phyloP scores from a whole-genome alignment of 2,797 vertebrate genomes.

The Poeciliopsis gracilis region DNA sequence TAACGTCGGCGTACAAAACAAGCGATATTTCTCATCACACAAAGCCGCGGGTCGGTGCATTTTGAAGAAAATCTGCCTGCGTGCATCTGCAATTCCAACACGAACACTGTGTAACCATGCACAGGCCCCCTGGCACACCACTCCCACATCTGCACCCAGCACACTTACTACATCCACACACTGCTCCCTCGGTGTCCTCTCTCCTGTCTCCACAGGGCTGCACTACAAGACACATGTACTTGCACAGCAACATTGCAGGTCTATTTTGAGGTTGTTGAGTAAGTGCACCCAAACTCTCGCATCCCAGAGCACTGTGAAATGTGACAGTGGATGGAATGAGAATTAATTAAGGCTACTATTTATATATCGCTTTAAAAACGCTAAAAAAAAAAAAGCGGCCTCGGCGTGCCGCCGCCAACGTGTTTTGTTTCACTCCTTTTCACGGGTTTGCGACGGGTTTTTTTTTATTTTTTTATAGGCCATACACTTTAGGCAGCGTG shows the following conservation, averaged over 20 bases:
- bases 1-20: conserved; percentile 4
- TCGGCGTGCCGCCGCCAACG: neutral
- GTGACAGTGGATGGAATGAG: conserved; percentile 28
- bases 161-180: conserved; percentile 29
- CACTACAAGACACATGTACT: conserved; percentile 59
- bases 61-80: conserved; percentile 41
- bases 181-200: conserved; percentile 37
- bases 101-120: conserved; percentile 33
- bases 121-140: conserved; percentile 37
- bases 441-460: neutral
- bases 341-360: conserved; percentile 35
- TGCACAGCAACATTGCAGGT: conserved; percentile 44
- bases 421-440: neutral
- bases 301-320: conserved; percentile 31
- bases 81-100: conserved; percentile 18
- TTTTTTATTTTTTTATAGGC: neutral
- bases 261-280: conserved; percentile 63
- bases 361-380: conserved; percentile 28
- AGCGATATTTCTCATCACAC: conserved; percentile 24
- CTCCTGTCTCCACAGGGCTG: conserved; percentile 51
- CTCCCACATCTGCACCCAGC: conserved; percentile 53
- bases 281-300: conserved; percentile 39
- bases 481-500: neutral
- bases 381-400: too few species aligned
- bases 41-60: conserved; percentile 28